A percentile compares a stretch with the other conserved stretches of the same genome.
phyloP scores from a whole-genome alignment of 2,113 vertebrate species.

The Laticauda laticaudata region DNA sequence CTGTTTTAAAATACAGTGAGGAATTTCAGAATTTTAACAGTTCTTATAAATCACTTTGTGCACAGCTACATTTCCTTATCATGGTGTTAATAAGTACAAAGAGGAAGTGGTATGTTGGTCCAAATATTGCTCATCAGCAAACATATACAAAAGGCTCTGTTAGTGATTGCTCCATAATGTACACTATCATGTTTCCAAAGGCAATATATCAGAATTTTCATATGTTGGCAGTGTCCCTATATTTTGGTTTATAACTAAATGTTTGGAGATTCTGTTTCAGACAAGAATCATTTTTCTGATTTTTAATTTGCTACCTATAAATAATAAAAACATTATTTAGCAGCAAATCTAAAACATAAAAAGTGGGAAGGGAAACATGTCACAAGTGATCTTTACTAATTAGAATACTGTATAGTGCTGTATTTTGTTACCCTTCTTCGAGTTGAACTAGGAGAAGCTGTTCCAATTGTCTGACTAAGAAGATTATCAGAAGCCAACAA shows the following conservation, averaged over 20 bases:
- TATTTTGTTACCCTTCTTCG: slow-evolving; percentile 72
- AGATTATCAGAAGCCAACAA: slow-evolving; percentile 64
- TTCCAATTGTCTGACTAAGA: slow-evolving; percentile 65
- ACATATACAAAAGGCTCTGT: background rate
- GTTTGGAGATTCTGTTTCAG: slow-evolving; percentile 19
- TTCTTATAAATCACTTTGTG: slow-evolving; percentile 18
- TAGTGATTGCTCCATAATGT: background rate
- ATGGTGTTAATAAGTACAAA: background rate
- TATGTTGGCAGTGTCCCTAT: slow-evolving; percentile 29
- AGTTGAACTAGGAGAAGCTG: slow-evolving; percentile 48
- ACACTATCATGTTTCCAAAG: slow-evolving; percentile 22
- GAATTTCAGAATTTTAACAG: slow-evolving; percentile 20
- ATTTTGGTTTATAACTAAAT: slow-evolving; percentile 37
- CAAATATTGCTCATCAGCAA: slow-evolving; percentile 17
- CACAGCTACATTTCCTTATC: slow-evolving; percentile 8
- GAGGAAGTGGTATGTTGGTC: background rate
- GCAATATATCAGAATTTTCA: slow-evolving; percentile 33
- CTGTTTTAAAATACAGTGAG: slow-evolving; percentile 11
- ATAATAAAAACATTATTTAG: slow-evolving; percentile 51
- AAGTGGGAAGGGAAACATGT: background rate
- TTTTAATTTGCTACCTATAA: slow-evolving; percentile 54
- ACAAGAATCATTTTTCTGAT: background rate
- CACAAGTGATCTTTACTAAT: slow-evolving; percentile 51
- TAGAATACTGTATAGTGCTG: slow-evolving; percentile 66
- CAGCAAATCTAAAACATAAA: slow-evolving; percentile 34